phyloP scores from a whole-genome alignment of 1,140 invertebrate species.

The Cecropterus lyciades region DNA sequence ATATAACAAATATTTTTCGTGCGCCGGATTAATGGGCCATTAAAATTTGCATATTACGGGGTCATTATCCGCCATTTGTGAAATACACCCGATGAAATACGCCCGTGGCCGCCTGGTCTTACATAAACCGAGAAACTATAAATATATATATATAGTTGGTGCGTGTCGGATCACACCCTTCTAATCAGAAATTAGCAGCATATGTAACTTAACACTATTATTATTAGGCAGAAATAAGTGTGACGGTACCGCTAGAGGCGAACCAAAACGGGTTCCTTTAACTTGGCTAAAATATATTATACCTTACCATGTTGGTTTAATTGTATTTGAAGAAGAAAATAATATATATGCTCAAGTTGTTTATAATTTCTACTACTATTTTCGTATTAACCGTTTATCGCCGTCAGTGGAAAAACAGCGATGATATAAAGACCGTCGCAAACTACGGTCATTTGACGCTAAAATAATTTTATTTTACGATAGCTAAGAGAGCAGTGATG shows the following conservation, averaged over 20 bases:
- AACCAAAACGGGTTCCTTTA: too few species aligned
- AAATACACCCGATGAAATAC: constrained; percentile 13
- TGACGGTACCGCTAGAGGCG: too few species aligned
- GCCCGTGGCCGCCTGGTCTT: background rate
- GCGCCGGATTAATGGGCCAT: constrained; percentile 25
- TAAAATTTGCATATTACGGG: constrained; percentile 38
- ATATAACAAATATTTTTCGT: constrained; percentile 29
- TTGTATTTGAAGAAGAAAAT: too few species aligned
- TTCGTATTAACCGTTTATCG: background rate
- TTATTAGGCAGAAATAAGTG: too few species aligned
- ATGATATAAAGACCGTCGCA: background rate
- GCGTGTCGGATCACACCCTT: too few species aligned
- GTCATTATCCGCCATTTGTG: constrained; percentile 30
- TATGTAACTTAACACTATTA: too few species aligned
- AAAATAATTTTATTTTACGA: constrained; percentile 5
- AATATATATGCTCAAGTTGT: too few species aligned
- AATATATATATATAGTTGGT: too few species aligned
- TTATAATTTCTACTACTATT: background rate
- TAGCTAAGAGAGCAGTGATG: background rate
- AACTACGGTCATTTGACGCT: background rate
- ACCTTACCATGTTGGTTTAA: too few species aligned
- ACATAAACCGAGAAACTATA: background rate
- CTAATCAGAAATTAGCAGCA: too few species aligned
- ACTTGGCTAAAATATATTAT: too few species aligned
- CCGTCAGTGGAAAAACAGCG: background rate